Percentiles rank a stretch among this genome's conserved stretches.
Evolutionary conservation across 2,888 invertebrate genomes (phyloP).

Genomic region (Acanthosoma haemorrhoidale): DNA sequence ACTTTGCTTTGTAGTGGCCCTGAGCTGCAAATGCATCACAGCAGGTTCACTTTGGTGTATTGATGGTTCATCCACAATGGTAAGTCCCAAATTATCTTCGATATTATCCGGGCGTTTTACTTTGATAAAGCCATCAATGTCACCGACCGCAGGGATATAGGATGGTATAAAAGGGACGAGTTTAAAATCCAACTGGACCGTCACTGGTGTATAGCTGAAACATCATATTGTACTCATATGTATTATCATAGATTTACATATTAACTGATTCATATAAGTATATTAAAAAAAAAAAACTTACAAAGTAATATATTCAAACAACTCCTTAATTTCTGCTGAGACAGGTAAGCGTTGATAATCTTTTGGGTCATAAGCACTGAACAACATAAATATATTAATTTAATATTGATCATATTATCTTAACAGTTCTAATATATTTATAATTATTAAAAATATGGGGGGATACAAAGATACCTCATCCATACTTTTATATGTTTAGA

Average conservation of each 20-base stretch:
- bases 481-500: too few species aligned
- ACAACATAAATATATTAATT: too few species aligned
- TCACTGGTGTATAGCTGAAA: constrained; percentile 84
- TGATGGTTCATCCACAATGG: constrained; percentile 90
- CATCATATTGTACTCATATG: not conserved
- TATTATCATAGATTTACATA: constrained; percentile 5
- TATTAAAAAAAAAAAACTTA: constrained; percentile 46
- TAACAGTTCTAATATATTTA: too few species aligned
- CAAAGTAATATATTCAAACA: constrained; percentile 90
- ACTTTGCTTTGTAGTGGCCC: constrained; percentile 65
- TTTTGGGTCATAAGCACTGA: constrained; percentile 67
- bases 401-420: too few species aligned
- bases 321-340: constrained; percentile 77
- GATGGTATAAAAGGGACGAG: constrained; percentile 93
- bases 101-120: constrained; percentile 72
- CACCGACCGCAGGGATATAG: constrained; percentile 95
- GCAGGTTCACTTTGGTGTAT: constrained; percentile 92
- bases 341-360: constrained; percentile 78
- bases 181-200: constrained; percentile 81
- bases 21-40: constrained; percentile 83
- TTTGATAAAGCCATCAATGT: constrained; percentile 97
- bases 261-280: not conserved
- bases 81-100: constrained; percentile 61
- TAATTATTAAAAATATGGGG: too few species aligned
- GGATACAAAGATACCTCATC: too few species aligned